Conservation (phyloP, 2,888 invertebrate genomes). For the Hyles lineata region DNA sequence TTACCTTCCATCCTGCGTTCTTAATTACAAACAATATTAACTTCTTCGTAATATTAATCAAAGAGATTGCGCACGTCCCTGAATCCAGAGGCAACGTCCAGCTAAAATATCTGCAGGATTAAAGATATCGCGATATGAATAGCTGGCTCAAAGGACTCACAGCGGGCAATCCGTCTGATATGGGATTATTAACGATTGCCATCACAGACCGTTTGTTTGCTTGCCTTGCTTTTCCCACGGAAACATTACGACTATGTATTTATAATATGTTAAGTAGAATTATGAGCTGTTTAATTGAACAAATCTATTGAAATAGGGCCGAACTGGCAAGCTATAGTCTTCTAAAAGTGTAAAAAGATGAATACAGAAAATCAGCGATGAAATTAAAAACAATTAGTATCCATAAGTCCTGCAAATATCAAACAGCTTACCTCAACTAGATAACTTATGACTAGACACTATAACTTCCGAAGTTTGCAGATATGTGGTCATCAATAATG, state of each 20-base stretch:
- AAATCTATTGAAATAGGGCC: no score
- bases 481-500: no score
- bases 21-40: neutral
- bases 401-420: no score
- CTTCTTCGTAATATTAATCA: neutral
- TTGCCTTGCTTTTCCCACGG: neutral
- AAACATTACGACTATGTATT: neutral
- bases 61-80: neutral
- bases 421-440: no score
- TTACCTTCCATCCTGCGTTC: no score
- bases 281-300: no score
- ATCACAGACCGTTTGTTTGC: neutral
- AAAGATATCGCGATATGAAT: conserved; percentile 9
- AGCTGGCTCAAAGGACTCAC: conserved; percentile 18
- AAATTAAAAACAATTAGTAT: no score
- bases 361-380: no score
- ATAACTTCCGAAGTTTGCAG: no score
- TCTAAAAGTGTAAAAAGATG: no score
- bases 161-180: conserved; percentile 10
- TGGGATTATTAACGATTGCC: conserved; percentile 21
- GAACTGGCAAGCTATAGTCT: no score
- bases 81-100: neutral
- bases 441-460: no score
- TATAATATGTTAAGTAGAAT: neutral
- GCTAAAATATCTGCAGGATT: conserved; percentile 14